phyloP scores from a whole-genome alignment of 2,113 vertebrate genomes.

The Seriola quinqueradiata region DNA sequence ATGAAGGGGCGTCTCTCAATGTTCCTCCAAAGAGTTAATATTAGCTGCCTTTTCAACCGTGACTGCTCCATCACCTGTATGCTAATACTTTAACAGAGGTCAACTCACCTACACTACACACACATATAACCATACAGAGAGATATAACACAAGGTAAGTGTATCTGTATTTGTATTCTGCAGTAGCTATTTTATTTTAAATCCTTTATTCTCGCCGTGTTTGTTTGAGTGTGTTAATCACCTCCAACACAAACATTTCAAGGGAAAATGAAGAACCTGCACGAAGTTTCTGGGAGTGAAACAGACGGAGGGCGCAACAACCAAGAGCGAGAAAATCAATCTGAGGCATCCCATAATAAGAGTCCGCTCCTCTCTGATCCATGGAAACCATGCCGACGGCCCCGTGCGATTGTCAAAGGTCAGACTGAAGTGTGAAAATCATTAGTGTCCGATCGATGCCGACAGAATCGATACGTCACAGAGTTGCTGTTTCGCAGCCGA shows the following conservation, averaged over 20 bases:
- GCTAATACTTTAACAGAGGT: conserved; percentile 50
- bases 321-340: conserved; percentile 48
- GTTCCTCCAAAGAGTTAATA: conserved; percentile 72
- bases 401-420: conserved; percentile 80
- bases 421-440: conserved; percentile 45
- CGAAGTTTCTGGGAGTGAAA: conserved; percentile 32
- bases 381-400: conserved; percentile 77
- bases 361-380: conserved; percentile 59
- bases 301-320: neutral
- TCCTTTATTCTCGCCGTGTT: neutral
- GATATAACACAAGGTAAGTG: conserved; percentile 60
- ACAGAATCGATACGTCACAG: conserved; percentile 5
- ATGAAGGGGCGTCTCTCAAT: conserved; percentile 69
- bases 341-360: conserved; percentile 51
- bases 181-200: neutral
- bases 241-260: conserved; percentile 21
- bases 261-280: conserved; percentile 55
- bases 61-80: conserved; percentile 57
- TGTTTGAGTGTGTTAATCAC: conserved; percentile 13
- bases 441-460: conserved; percentile 30
- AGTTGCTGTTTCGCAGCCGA: neutral
- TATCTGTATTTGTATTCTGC: neutral
- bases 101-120: conserved; percentile 14
- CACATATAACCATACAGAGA: neutral
- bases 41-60: conserved; percentile 59